Conservation (phyloP, 2,113 vertebrate genomes). For the Malurus alboscapulatus region DNA sequence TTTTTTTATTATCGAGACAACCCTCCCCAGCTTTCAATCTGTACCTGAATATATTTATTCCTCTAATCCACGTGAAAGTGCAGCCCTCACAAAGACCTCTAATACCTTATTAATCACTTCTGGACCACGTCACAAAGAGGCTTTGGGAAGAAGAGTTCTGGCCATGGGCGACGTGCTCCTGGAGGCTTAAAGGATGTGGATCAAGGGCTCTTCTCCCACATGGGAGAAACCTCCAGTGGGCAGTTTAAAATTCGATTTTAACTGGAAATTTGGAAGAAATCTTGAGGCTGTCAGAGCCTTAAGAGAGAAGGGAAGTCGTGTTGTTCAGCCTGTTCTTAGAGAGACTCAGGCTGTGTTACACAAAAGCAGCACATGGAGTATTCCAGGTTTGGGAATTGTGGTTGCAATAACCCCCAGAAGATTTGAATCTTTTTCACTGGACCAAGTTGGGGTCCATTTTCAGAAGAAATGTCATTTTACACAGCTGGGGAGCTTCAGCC, state of each 20-base stretch:
- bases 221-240: neutral
- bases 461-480: neutral
- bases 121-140: constrained; percentile 14
- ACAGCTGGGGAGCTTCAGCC: neutral
- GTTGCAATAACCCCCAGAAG: neutral
- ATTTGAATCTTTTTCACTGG: neutral
- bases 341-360: neutral
- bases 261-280: neutral
- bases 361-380: neutral
- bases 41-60: constrained; percentile 40
- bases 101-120: constrained; percentile 29
- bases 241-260: neutral
- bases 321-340: neutral
- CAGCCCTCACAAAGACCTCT: constrained; percentile 19
- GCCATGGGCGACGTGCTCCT: neutral
- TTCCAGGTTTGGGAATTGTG: neutral
- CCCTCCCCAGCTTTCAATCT: constrained; percentile 30
- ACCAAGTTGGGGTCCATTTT: too few species aligned
- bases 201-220: neutral
- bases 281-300: neutral
- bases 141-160: constrained; percentile 10
- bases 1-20: constrained; percentile 30
- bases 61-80: constrained; percentile 46
- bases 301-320: too few species aligned
- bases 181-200: neutral